phyloP scores from a whole-genome alignment of 2,888 invertebrate species.

The Pachymerium ferrugineum region DNA sequence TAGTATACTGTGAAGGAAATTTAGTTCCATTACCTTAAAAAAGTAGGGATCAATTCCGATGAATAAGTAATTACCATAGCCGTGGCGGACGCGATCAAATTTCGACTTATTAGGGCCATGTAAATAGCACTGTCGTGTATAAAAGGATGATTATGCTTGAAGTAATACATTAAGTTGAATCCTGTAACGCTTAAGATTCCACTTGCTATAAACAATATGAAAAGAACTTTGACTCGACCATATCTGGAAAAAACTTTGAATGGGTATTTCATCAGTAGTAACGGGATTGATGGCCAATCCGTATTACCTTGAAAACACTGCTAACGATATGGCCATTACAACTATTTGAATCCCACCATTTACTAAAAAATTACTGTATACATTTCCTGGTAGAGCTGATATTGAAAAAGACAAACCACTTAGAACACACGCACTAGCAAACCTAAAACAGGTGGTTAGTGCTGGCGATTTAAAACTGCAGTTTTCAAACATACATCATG shows the following conservation, averaged over 20 bases:
- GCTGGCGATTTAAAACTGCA: no score
- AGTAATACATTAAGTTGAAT: background rate
- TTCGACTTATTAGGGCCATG: background rate
- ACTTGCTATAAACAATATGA: background rate
- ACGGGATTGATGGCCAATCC: no score
- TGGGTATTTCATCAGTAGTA: no score
- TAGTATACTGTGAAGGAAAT: background rate
- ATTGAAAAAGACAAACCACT: background rate
- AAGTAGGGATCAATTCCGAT: slow-evolving; percentile 1
- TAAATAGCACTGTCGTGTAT: background rate
- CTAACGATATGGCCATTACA: background rate
- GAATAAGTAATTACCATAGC: background rate
- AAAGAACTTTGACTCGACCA: background rate
- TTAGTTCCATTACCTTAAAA: background rate
- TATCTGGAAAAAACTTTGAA: background rate
- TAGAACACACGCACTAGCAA: background rate
- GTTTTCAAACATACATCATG: background rate
- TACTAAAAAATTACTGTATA: background rate
- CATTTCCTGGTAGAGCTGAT: background rate
- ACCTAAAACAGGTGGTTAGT: no score
- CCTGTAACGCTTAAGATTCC: background rate
- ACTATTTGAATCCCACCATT: slow-evolving; percentile 5
- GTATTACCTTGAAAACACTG: background rate
- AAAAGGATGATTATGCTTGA: background rate
- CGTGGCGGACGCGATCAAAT: background rate